Conservation (phyloP, 2,113 vertebrate genomes). For the Solenodon paradoxus region DNA sequence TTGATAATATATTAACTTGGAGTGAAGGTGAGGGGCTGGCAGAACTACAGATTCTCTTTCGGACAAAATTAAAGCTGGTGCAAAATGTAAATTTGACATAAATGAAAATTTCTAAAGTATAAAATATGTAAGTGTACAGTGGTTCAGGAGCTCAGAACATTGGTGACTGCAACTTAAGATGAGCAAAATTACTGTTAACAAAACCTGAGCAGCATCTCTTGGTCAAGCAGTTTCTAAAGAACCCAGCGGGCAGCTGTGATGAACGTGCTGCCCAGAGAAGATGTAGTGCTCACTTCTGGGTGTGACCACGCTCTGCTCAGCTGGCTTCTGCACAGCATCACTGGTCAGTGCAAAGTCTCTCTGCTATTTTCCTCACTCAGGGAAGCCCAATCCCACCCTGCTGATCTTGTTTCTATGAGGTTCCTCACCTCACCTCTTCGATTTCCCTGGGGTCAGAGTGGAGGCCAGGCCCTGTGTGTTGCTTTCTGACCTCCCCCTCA, state of each 20-base stretch:
- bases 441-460: too few species aligned
- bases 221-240: not conserved
- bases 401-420: not conserved
- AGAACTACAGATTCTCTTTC: not conserved
- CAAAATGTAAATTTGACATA: not conserved
- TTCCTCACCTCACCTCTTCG: not conserved
- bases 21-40: not conserved
- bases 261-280: not conserved
- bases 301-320: not conserved
- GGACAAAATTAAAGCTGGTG: not conserved
- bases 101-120: not conserved
- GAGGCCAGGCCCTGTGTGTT: not conserved
- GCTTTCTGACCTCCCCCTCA: not conserved
- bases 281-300: rapidly evolving
- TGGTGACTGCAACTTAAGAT: not conserved
- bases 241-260: not conserved
- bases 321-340: not conserved
- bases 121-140: not conserved
- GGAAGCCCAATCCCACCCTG: not conserved
- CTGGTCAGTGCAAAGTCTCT: not conserved
- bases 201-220: not conserved
- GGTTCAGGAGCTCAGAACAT: not conserved
- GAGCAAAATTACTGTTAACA: not conserved
- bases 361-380: too few species aligned
- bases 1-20: not conserved